phyloP scores from a whole-genome alignment of 2,113 vertebrate species.

The Carassius auratus region DNA sequence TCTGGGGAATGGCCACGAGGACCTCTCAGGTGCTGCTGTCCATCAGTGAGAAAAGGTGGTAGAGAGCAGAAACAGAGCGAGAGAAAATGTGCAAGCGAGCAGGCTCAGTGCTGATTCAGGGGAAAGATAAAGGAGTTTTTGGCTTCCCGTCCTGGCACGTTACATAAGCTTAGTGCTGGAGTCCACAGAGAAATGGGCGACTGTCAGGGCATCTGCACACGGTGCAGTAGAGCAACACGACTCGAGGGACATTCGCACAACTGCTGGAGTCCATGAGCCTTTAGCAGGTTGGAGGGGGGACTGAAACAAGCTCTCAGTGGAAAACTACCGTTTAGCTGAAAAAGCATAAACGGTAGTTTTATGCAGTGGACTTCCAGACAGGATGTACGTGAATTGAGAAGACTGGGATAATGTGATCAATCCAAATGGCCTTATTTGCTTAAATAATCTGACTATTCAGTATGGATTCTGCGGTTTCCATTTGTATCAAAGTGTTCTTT shows the following conservation, averaged over 20 bases:
- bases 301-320: background rate
- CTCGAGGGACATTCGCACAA: background rate
- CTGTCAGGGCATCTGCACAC: conserved; percentile 36
- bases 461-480: background rate
- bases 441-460: background rate
- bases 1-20: background rate
- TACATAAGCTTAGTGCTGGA: conserved; percentile 26
- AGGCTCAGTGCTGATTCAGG: conserved; percentile 29
- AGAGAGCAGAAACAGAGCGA: background rate
- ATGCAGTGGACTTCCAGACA: background rate
- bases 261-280: conserved; percentile 25
- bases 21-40: conserved; percentile 3
- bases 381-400: background rate
- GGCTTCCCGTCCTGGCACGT: conserved; percentile 18
- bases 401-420: background rate
- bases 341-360: background rate
- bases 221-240: conserved; percentile 23
- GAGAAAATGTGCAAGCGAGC: background rate
- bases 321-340: background rate
- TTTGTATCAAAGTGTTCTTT: background rate
- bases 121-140: conserved; percentile 30
- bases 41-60: conserved; percentile 22
- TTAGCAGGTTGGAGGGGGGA: conserved; percentile 26
- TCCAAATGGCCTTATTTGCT: background rate
- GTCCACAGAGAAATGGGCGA: conserved; percentile 35